These are phyloP conservation scores for Psittacus erithacus DNA, from an alignment of 2,113 vertebrate species.

Conservation along the genomic window DNA sequence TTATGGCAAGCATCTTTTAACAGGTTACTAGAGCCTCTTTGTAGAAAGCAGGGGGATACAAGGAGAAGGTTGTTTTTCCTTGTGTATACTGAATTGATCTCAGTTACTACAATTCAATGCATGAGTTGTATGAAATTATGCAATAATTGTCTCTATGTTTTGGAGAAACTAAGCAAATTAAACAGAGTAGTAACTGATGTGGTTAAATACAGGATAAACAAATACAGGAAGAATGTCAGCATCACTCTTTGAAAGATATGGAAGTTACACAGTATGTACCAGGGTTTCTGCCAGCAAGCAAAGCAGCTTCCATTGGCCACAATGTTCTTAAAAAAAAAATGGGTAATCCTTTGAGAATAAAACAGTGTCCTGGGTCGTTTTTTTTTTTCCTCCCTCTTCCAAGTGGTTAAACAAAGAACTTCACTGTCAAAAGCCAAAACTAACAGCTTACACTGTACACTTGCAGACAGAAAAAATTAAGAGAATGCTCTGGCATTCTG, in stretches of 20 bases:
- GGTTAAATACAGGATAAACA: background rate
- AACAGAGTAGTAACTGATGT: background rate
- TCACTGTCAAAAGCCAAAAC: background rate
- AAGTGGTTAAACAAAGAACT: conserved; percentile 11
- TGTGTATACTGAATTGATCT: background rate
- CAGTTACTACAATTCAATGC: background rate
- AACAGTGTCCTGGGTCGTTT: background rate
- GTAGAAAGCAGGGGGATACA: background rate
- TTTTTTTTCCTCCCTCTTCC: background rate
- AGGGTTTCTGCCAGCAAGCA: background rate
- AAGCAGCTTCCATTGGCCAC: background rate
- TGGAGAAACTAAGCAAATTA: background rate
- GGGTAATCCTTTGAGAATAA: background rate
- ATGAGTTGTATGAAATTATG: background rate
- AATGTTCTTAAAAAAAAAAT: background rate
- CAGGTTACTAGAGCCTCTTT: background rate
- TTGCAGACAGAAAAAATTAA: background rate
- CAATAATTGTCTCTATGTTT: rapidly evolving
- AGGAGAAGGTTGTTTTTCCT: background rate
- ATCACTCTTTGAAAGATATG: background rate
- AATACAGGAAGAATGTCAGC: background rate
- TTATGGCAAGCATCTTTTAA: background rate
- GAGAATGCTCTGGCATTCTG: background rate
- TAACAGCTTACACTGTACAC: background rate
- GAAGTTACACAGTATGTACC: background rate